phyloP scores from a whole-genome alignment of 2,888 invertebrate genomes.

The Dicyrtoma fusca region DNA sequence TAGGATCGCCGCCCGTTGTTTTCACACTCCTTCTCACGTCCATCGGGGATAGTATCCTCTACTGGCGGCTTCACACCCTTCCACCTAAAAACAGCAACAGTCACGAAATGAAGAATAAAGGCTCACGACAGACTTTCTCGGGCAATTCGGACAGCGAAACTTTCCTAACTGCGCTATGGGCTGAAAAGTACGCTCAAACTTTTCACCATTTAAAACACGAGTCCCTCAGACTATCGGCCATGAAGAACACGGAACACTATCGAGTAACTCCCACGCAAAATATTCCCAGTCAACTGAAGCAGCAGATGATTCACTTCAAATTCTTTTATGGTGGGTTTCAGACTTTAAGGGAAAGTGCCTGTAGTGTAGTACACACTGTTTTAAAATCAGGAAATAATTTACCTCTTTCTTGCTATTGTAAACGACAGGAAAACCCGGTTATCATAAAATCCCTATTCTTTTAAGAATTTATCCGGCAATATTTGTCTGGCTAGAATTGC shows the following conservation, averaged over 20 bases:
- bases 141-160: slow-evolving; percentile 32
- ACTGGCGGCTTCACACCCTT: slow-evolving; percentile 44
- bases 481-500: slow-evolving; percentile 51
- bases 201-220: background rate
- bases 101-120: slow-evolving; percentile 17
- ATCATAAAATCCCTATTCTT: slow-evolving; percentile 44
- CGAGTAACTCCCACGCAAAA: slow-evolving; percentile 3
- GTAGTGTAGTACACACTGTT: background rate
- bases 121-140: slow-evolving; percentile 9
- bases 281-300: background rate
- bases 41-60: slow-evolving; percentile 32
- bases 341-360: background rate
- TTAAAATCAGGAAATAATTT: background rate
- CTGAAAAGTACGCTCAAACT: slow-evolving; percentile 10
- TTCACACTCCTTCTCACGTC: slow-evolving; percentile 46
- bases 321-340: slow-evolving; percentile 4
- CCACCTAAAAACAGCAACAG: slow-evolving; percentile 42
- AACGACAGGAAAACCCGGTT: slow-evolving; percentile 32
- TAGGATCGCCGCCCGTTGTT: slow-evolving; percentile 40
- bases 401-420: background rate
- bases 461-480: slow-evolving; percentile 50
- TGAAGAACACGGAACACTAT: slow-evolving; percentile 18
- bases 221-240: slow-evolving; percentile 8
- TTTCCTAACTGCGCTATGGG: slow-evolving; percentile 30
- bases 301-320: slow-evolving; percentile 13